phyloP scores from a whole-genome alignment of 2,888 invertebrate genomes.

The Heliconius charithonia region DNA sequence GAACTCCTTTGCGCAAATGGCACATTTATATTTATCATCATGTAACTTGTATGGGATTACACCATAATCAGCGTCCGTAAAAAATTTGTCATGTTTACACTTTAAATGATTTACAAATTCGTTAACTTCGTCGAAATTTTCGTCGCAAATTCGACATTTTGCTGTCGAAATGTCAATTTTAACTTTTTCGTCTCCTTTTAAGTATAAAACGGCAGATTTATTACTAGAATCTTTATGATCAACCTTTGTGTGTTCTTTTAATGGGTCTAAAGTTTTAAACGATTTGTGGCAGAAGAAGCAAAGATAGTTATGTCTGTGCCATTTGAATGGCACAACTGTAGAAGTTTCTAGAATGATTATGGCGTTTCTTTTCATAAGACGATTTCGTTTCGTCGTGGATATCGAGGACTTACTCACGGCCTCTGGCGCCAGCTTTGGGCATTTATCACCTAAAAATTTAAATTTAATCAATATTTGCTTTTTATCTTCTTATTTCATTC shows the following conservation, averaged over 20 bases:
- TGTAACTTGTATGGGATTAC: constrained; percentile 68
- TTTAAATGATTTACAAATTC: constrained; percentile 63
- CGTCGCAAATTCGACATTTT: constrained; percentile 60
- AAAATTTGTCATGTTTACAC: constrained; percentile 55
- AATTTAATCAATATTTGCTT: constrained; percentile 50
- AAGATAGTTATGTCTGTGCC: constrained; percentile 74
- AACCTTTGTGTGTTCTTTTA: constrained; percentile 71
- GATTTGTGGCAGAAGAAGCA: constrained; percentile 75
- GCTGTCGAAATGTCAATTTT: constrained; percentile 69
- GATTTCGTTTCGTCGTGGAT: constrained; percentile 70
- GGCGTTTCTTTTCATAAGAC: constrained; percentile 72
- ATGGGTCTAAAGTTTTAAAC: constrained; percentile 59
- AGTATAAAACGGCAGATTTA: constrained; percentile 67
- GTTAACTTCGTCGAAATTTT: constrained; percentile 52
- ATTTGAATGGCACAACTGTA: constrained; percentile 72
- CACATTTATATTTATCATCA: constrained; percentile 62
- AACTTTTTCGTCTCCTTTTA: constrained; percentile 72
- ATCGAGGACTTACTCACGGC: constrained; percentile 62
- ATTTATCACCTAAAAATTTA: constrained; percentile 71
- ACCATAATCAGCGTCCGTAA: constrained; percentile 62
- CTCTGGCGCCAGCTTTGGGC: constrained; percentile 51
- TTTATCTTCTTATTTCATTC: background rate
- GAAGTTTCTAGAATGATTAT: constrained; percentile 67
- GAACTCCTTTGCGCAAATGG: constrained; percentile 64
- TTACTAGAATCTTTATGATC: constrained; percentile 63